Percentiles rank a stretch among this genome's conserved stretches.
Evolutionary conservation across 2,797 vertebrate genomes (phyloP).

Genomic region (Vultur gryphus): DNA sequence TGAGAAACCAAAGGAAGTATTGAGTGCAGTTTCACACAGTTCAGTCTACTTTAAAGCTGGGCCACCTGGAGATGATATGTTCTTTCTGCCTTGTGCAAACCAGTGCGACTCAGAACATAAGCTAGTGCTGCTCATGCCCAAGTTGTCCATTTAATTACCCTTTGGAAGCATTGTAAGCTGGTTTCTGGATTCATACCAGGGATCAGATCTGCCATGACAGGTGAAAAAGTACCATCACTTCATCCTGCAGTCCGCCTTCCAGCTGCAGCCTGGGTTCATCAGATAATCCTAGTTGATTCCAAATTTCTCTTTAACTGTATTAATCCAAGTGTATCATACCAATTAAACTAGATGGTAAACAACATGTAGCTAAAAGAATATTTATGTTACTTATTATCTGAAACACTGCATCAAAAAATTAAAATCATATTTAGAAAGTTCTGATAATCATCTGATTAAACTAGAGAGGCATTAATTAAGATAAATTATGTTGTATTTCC

Average conservation of each 20-base stretch:
- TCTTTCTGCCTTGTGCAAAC: neutral
- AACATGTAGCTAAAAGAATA: neutral
- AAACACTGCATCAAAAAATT: neutral
- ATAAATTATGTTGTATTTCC: neutral
- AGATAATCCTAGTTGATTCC: neutral
- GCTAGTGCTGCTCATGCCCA: neutral
- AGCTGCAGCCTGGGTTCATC: neutral
- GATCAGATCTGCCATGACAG: neutral
- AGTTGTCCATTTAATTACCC: neutral
- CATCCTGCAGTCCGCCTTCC: neutral
- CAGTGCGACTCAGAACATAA: neutral
- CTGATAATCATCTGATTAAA: neutral
- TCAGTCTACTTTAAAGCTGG: neutral
- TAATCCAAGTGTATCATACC: neutral
- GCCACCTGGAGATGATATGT: neutral
- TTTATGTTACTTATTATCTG: neutral
- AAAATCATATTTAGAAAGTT: neutral
- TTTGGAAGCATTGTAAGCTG: neutral
- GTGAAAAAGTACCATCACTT: neutral
- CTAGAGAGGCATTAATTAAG: neutral
- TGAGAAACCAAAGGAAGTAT: neutral
- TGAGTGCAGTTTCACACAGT: neutral
- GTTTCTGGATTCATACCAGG: neutral
- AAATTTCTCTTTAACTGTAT: neutral
- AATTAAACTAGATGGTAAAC: neutral